Conservation (phyloP, 2,888 invertebrate genomes). For the Odontothrips loti region DNA sequence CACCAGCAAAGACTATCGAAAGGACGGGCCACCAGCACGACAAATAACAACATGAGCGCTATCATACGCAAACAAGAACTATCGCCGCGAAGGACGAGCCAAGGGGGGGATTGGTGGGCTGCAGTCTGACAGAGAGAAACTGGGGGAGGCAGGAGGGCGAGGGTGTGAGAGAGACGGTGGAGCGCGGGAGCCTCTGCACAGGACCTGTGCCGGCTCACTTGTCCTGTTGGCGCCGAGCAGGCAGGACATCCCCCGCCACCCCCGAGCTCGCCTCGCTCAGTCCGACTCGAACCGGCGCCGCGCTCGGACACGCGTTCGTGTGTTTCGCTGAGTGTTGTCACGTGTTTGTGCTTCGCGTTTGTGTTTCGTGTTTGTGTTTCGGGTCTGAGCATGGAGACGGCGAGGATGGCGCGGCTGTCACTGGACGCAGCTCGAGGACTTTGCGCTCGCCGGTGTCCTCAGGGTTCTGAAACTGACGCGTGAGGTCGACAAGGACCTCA, state of each 20-base stretch:
- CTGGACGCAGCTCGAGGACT: too few relatives aligned
- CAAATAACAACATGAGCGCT: not conserved
- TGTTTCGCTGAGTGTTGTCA: not conserved
- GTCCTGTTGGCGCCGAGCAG: conserved; percentile 2
- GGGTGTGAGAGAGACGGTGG: not conserved
- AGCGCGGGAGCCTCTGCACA: not conserved
- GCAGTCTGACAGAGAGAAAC: not conserved
- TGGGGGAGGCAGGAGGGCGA: not conserved
- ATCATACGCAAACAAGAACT: not conserved
- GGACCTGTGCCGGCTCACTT: not conserved
- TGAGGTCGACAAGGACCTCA: too few relatives aligned
- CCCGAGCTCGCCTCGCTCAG: not conserved
- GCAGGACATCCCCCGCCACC: not conserved
- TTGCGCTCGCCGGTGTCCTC: too few relatives aligned
- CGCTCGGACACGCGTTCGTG: not conserved
- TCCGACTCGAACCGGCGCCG: not conserved
- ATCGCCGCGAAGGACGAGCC: not conserved
- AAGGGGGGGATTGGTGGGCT: not conserved
- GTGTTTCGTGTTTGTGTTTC: not conserved
- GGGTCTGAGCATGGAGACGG: too few relatives aligned
- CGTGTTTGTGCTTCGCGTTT: not conserved
- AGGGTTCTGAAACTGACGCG: too few relatives aligned
- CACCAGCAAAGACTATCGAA: too few relatives aligned
- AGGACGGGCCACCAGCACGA: not conserved
- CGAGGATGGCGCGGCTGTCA: too few relatives aligned